Base-by-base conservation (phyloP, 2,888 invertebrate species). In the Himalopsyche tibetana region DNA sequence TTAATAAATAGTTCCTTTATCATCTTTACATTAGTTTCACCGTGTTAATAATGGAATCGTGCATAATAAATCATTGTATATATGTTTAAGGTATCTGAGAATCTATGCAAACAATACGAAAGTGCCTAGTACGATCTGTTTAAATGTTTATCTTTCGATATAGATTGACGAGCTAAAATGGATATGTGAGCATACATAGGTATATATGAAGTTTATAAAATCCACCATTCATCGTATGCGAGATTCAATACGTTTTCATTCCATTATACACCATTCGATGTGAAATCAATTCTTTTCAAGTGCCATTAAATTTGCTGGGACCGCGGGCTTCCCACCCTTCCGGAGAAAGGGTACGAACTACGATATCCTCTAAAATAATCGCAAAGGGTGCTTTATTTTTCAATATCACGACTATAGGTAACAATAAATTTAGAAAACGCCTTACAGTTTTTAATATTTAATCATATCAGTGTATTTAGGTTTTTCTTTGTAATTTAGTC, bases 221-320 rank as follows among this genome's bases (percentile, higher is more conserved):
- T 63, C 63, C 63, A 28, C 63, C 63, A 28, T 28, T 63, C 63
- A 63, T 63, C 63, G 63, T 19, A 63, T 63, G 6, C 28, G 19
- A 19, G 63, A 63, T 63, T 63, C 63, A 63, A 63, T 63, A 63
- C 63, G 63, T n/a, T 19, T 63, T 63, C 63, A 63, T 63, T 63
- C 63, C 63, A 63, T 63, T 63, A 63, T 63, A 63, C 63, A 19
- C 63, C 63, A 63, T 63, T 63, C 63, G 19, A 63, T 63, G 63
- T 28, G 63, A 63, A 63, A 63, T 63, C 63, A 63, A 63, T 63
- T 63, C 63, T 63, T 63, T 63, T 63, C 63, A 63, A 63, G 63
- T 63, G 63, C 63, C 63, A 63, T 63, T 63, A 63, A 63, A 63
- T 63, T 63, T 28, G 63, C 63, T 19, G 28, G 63, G 63, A 63